phyloP scores from a whole-genome alignment of 2,113 vertebrate genomes.

The Pardalotus punctatus region DNA sequence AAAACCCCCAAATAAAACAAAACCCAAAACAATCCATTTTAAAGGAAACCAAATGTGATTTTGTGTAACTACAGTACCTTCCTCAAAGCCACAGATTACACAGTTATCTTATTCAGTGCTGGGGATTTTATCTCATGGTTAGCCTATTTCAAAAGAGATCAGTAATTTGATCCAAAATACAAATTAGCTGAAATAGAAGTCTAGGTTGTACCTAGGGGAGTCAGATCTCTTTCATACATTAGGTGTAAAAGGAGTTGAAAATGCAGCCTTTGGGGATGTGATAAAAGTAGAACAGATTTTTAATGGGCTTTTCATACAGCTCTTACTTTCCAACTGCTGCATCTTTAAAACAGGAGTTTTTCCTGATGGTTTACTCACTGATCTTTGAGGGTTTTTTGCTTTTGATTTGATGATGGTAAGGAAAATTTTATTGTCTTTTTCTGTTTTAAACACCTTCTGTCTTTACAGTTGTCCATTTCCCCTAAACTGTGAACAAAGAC shows the following conservation, averaged over 20 bases:
- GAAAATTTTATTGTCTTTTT: not conserved
- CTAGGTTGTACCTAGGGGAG: not conserved
- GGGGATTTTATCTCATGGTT: not conserved
- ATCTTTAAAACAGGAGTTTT: not conserved
- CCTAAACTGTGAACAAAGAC: constrained; percentile 37
- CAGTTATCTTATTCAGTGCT: not conserved
- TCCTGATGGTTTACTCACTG: not conserved
- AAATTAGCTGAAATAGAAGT: not conserved
- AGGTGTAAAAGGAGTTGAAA: not conserved
- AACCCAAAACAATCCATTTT: not conserved
- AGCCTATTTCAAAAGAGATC: not conserved
- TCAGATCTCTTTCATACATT: not conserved
- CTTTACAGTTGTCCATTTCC: constrained; percentile 41
- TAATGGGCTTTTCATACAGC: not conserved
- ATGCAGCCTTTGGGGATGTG: not conserved
- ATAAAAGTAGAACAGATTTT: not conserved
- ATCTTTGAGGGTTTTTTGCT: not conserved
- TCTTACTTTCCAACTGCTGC: not conserved
- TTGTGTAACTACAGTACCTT: not conserved
- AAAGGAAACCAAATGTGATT: not conserved
- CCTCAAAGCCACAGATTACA: not conserved
- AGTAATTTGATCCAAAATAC: not conserved
- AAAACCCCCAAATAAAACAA: not conserved
- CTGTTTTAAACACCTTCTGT: not conserved
- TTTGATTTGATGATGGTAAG: not conserved